Base-by-base conservation (phyloP, 2,888 invertebrate genomes). In the Conops quadrifasciatus region DNA sequence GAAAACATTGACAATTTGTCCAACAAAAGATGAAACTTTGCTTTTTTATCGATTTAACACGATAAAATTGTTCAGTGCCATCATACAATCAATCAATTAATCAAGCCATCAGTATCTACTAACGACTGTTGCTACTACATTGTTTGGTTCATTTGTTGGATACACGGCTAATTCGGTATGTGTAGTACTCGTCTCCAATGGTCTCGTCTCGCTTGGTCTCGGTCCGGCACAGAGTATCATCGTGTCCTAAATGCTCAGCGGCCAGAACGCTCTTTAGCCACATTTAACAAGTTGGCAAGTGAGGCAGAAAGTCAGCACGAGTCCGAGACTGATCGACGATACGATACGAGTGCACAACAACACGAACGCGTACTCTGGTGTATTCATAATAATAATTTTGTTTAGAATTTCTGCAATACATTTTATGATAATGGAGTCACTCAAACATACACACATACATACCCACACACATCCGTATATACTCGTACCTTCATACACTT, bases 181-280 rank as follows among this genome's bases (percentile, higher is more conserved):
- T 36, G 36, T 9, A 36, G 36, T 36, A 36, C 36, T 36, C 9
- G 36, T 36, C 36, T 36, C 9, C 36, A 36, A 9, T 36, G n/a
- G n/a, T n/a, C n/a, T n/a, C 45, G 13, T 13, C 45, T 15, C 49
- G 4, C 11, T 15, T 19, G 5, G n/a, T 13, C 11, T 5, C 53
- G 15, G 26, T 13, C 28, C 15, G 24, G 1, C 24, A 43, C 65
- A 11, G 26, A 79, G 76, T 72, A 74, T 75, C 73, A 71, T 73
- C 77, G 79, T 81, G 83, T 80, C 81, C 82, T 79, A 80, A 78
- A 82, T 83, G 84, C 72, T 78, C 78, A 83, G 72, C 77, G 77
- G 78, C 80, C 80, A 80, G 81, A 77, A 80, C 80, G 81, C 71
- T 64, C 71, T 19, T 28, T 28, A 36, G 47, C 45, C 62, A 47